A percentile compares a stretch with the other conserved stretches of the same genome.
phyloP scores from a whole-genome alignment of 2,888 invertebrate genomes.

The Torymus texanus region DNA sequence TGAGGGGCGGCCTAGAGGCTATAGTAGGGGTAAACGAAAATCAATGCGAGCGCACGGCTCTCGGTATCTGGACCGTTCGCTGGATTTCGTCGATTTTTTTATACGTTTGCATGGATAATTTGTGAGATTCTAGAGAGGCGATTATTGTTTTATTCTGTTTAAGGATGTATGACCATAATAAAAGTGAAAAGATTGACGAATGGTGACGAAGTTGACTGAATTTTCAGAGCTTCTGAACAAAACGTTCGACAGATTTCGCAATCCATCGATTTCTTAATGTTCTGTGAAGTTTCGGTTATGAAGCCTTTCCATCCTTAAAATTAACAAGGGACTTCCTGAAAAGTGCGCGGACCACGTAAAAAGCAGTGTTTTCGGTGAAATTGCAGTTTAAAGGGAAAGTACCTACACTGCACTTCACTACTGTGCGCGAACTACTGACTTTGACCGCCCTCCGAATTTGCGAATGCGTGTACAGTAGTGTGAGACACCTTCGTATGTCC shows the following conservation, averaged over 20 bases:
- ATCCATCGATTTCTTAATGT: conserved; percentile 57
- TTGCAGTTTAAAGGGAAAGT: conserved; percentile 15
- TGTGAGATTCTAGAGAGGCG: too few species aligned
- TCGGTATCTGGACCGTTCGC: too few species aligned
- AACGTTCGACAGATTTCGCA: conserved; percentile 44
- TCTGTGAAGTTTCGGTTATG: conserved; percentile 13
- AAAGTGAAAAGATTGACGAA: too few species aligned
- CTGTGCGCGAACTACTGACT: conserved; percentile 28
- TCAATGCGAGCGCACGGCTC: conserved; percentile 64
- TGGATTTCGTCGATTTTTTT: too few species aligned
- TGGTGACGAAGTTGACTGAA: too few species aligned
- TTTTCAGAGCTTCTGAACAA: too few species aligned
- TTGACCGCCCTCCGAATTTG: conserved; percentile 6
- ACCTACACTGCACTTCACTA: background rate
- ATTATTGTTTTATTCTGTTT: too few species aligned
- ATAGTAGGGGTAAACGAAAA: conserved; percentile 71
- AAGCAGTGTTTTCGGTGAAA: conserved; percentile 37
- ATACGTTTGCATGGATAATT: too few species aligned
- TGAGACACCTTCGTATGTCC: conserved; percentile 1
- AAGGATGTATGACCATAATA: too few species aligned
- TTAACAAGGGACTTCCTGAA: conserved; percentile 16
- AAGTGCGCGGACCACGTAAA: conserved; percentile 28
- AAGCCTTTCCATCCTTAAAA: conserved; percentile 44
- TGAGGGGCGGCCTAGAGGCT: conserved; percentile 59
- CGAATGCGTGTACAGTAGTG: conserved; percentile 18